phyloP scores from a whole-genome alignment of 1,140 invertebrate genomes.

The Saccostrea cuccullata region DNA sequence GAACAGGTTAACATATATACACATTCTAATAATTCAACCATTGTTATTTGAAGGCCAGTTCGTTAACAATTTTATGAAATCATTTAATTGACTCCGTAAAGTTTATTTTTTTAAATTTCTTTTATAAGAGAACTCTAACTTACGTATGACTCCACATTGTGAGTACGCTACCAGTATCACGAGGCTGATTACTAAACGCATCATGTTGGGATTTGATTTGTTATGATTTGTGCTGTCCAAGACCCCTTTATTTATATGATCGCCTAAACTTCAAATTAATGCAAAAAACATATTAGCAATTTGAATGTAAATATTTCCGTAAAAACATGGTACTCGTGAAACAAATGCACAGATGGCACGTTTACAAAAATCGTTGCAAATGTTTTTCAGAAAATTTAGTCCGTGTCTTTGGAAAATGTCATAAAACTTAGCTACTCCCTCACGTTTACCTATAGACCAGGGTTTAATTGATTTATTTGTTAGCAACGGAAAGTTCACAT shows the following conservation, averaged over 20 bases:
- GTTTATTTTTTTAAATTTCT: not conserved
- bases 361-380: not conserved
- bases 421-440: not conserved
- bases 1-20: not conserved
- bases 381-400: constrained; percentile 7
- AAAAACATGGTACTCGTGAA: not conserved
- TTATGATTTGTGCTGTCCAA: not conserved
- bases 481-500: not conserved
- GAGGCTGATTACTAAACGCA: not conserved
- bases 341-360: constrained; percentile 18
- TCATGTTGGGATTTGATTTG: not conserved
- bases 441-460: not conserved
- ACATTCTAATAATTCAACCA: too few relatives aligned
- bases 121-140: not conserved
- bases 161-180: not conserved
- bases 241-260: not conserved
- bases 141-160: not conserved
- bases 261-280: not conserved
- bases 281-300: not conserved
- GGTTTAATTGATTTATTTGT: constrained; percentile 29
- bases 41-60: too few relatives aligned
- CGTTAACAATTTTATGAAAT: too few relatives aligned
- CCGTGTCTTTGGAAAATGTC: not conserved
- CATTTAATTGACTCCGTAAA: too few relatives aligned
- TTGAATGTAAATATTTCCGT: not conserved